A percentile compares a stretch with the other conserved stretches of the same genome.
These are phyloP conservation scores for Pocillopora grandis DNA, from an alignment of 92 coral and sea anemone genomes.

Conservation along the genomic window DNA sequence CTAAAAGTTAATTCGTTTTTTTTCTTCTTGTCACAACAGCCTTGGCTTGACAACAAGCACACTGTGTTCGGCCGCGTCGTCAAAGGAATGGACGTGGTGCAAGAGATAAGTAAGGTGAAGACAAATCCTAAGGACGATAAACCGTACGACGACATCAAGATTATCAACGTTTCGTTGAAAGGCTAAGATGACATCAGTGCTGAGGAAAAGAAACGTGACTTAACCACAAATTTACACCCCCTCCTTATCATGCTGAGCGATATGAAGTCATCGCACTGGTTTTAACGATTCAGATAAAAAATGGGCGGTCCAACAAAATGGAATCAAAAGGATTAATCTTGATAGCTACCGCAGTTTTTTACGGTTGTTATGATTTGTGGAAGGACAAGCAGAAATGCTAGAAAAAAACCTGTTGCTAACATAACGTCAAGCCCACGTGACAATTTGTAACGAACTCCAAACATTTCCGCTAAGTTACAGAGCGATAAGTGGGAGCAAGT, in stretches of 20 bases:
- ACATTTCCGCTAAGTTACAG: neutral
- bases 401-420: neutral
- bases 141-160: slow-evolving; percentile 95
- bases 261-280: no score
- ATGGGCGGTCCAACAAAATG: no score
- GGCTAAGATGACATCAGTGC: slow-evolving; percentile 22
- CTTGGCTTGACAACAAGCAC: slow-evolving; percentile 98
- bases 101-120: slow-evolving; percentile 73
- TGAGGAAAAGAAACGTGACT: neutral
- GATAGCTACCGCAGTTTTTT: neutral
- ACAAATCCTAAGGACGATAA: slow-evolving; percentile 95
- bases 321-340: neutral
- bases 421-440: neutral
- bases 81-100: slow-evolving; percentile 94
- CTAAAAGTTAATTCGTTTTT: neutral
- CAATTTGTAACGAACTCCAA: neutral
- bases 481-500: neutral
- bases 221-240: no score
- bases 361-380: neutral
- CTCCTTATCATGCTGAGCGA: no score
- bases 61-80: slow-evolving; percentile 95
- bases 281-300: no score
- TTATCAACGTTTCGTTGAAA: slow-evolving; percentile 76
- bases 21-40: slow-evolving; percentile 56
- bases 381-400: neutral